phyloP scores from a whole-genome alignment of 2,888 invertebrate genomes.

The Papilio protenor region DNA sequence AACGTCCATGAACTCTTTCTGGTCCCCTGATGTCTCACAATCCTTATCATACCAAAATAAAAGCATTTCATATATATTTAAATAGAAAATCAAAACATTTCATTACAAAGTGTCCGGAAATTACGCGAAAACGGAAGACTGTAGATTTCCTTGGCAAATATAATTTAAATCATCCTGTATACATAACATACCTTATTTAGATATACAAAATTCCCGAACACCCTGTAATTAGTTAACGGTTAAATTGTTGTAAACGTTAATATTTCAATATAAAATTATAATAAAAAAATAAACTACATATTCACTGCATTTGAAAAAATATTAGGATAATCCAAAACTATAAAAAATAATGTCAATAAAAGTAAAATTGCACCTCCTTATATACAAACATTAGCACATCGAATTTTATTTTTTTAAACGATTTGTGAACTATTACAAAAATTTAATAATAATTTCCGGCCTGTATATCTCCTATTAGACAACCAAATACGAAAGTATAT shows the following conservation, averaged over 20 bases:
- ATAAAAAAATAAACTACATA: neutral
- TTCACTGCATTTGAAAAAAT: neutral
- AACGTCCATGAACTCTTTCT: conserved; percentile 58
- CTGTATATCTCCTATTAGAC: neutral
- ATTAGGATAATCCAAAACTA: neutral
- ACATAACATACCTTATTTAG: neutral
- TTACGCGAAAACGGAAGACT: conserved; percentile 8
- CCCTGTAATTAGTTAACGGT: neutral
- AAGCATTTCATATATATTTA: conserved; percentile 46
- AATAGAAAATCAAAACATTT: conserved; percentile 51
- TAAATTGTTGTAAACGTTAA: neutral
- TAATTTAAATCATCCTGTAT: neutral
- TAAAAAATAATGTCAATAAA: neutral
- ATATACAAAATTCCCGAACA: neutral
- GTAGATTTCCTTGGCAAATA: conserved; percentile 13
- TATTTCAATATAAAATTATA: conserved; percentile 26
- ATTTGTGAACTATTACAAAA: neutral
- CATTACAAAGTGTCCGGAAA: neutral
- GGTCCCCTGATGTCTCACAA: conserved; percentile 63
- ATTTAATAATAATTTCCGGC: neutral
- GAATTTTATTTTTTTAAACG: neutral
- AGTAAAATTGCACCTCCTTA: neutral
- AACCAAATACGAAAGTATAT: neutral
- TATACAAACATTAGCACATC: neutral
- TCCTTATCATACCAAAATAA: conserved; percentile 59